A percentile compares a stretch with the other conserved stretches of the same genome.
These are phyloP conservation scores for Tylochromis polylepis DNA, from an alignment of 2,113 vertebrate species.

Conservation along the genomic window DNA sequence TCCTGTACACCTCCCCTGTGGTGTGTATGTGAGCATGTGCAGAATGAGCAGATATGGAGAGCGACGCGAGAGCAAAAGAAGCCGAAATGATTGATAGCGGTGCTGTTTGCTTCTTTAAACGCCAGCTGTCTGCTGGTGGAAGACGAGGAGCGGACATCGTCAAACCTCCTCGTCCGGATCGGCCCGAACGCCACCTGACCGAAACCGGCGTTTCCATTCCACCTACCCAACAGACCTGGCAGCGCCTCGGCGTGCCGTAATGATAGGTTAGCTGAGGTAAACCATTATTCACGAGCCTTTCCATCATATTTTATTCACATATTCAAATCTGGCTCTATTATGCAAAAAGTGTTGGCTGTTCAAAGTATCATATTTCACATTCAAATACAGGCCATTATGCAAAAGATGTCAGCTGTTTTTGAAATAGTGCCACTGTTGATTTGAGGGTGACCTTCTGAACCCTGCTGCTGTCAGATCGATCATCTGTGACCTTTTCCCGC, in stretches of 20 bases:
- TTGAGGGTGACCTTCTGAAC: conserved; percentile 61
- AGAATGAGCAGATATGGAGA: not conserved
- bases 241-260: not conserved
- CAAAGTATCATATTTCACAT: conserved; percentile 34
- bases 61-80: not conserved
- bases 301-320: conserved; percentile 48
- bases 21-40: conserved; percentile 2
- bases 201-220: not conserved
- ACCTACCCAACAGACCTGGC: not conserved
- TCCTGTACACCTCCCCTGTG: conserved; percentile 31
- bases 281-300: conserved; percentile 22
- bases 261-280: conserved; percentile 39
- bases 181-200: not conserved
- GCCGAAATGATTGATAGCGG: conserved; percentile 37
- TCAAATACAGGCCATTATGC: conserved; percentile 33
- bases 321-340: conserved; percentile 53
- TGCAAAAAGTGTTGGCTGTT: conserved; percentile 41
- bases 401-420: conserved; percentile 30
- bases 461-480: conserved; percentile 53
- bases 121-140: conserved; percentile 13
- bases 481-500: conserved; percentile 61
- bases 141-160: not conserved
- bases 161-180: not conserved
- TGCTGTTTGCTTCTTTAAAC: conserved; percentile 43
- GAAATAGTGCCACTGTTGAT: conserved; percentile 41